Conservation (phyloP, 1,140 invertebrate species). For the Metaphire vulgaris region DNA sequence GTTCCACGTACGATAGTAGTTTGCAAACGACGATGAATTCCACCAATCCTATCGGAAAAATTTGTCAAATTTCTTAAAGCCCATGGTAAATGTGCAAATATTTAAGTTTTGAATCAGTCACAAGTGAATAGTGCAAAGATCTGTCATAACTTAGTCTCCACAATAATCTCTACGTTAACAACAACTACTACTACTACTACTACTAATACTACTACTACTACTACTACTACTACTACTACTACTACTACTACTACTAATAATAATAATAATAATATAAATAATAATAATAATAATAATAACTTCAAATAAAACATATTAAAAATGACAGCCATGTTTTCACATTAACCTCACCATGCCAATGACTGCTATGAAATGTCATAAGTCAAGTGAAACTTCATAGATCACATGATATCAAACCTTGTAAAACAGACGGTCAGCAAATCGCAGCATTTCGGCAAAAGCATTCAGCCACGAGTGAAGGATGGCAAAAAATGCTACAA, state of each 20-base stretch:
- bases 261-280: not conserved
- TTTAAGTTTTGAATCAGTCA: not conserved
- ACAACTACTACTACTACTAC: no score
- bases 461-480: slow-evolving; percentile 83
- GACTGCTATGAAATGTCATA: not conserved
- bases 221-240: no score
- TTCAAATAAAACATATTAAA: not conserved
- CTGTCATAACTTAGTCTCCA: not conserved
- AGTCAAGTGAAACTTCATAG: not conserved
- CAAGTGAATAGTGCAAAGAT: not conserved
- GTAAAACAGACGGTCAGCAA: slow-evolving; percentile 66
- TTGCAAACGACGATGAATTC: slow-evolving; percentile 72
- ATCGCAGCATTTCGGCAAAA: slow-evolving; percentile 75
- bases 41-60: slow-evolving; percentile 74
- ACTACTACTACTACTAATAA: no score
- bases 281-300: not conserved
- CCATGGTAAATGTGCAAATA: not conserved
- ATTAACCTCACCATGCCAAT: not conserved
- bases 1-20: slow-evolving; percentile 88
- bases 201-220: no score
- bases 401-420: slow-evolving; percentile 40
- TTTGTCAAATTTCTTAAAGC: slow-evolving; percentile 31
- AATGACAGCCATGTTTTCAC: not conserved
- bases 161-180: not conserved
- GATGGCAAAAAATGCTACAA: slow-evolving; percentile 68